phyloP scores from a whole-genome alignment of 1,140 invertebrate genomes.

The Stegodyphus dumicola region DNA sequence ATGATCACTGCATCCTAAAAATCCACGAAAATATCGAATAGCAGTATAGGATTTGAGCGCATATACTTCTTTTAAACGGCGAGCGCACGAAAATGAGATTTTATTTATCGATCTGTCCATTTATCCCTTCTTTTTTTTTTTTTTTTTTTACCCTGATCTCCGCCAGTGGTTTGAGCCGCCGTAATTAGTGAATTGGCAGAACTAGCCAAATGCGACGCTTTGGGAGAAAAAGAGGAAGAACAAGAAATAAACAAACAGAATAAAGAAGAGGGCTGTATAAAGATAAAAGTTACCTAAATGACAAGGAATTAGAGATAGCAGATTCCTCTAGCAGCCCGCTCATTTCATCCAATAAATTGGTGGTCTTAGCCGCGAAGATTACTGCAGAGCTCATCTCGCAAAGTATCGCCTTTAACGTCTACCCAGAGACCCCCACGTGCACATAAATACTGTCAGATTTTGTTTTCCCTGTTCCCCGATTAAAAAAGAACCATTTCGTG shows the following conservation, averaged over 20 bases:
- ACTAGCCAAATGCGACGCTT: not conserved
- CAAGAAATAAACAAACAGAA: constrained; percentile 9
- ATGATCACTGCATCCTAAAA: too few relatives aligned
- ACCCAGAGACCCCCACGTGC: not conserved
- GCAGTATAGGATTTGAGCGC: too few relatives aligned
- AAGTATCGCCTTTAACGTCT: constrained; percentile 13
- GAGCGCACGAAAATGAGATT: constrained; percentile 40
- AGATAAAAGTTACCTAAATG: constrained; percentile 55
- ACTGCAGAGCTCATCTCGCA: constrained; percentile 16
- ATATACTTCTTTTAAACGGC: too few relatives aligned
- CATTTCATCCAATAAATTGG: constrained; percentile 47
- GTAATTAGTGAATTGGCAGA: constrained; percentile 34
- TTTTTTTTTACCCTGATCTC: not conserved
- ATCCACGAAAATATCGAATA: too few relatives aligned
- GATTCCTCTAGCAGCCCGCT: not conserved
- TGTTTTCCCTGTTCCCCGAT: not conserved
- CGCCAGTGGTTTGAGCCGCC: constrained; percentile 30
- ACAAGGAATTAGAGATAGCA: constrained; percentile 57
- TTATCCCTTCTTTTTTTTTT: not conserved
- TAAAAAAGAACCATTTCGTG: constrained; percentile 20
- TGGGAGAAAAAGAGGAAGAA: constrained; percentile 9
- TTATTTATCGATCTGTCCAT: constrained; percentile 40
- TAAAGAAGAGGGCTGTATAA: too few relatives aligned
- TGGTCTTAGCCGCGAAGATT: constrained; percentile 44
- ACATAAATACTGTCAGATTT: not conserved